phyloP scores from a whole-genome alignment of 2,113 vertebrate species.

The Microtus oregoni region DNA sequence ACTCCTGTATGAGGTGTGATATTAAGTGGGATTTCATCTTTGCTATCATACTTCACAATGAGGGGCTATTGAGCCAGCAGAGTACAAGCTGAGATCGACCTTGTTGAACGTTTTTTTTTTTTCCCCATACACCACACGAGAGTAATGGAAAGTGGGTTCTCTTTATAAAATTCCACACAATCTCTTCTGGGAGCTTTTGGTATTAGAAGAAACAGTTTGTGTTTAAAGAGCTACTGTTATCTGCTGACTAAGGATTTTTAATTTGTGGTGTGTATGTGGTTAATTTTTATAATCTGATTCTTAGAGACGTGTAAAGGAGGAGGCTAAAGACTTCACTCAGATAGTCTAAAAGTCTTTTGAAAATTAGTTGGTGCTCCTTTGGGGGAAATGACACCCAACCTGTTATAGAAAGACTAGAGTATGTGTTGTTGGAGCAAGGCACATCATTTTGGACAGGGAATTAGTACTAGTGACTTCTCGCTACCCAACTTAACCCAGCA shows the following conservation, averaged over 20 bases:
- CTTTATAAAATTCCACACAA: not conserved
- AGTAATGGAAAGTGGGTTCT: not conserved
- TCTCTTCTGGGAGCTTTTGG: not conserved
- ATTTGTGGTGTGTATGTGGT: not conserved
- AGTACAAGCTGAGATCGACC: not conserved
- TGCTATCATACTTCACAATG: not conserved
- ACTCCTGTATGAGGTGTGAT: not conserved
- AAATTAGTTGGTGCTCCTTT: not conserved
- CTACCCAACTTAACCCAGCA: not conserved
- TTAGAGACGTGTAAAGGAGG: not conserved
- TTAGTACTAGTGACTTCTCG: not conserved
- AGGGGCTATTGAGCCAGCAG: not conserved
- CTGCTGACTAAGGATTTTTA: not conserved
- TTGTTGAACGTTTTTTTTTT: not conserved
- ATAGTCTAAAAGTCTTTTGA: not conserved
- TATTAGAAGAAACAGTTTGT: not conserved
- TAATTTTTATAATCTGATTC: not conserved
- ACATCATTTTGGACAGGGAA: not conserved
- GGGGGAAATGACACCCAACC: not conserved
- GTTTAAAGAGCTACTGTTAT: not conserved
- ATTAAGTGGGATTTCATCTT: not conserved
- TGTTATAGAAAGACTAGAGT: not conserved
- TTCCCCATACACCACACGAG: not conserved
- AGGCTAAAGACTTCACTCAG: not conserved
- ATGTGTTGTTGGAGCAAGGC: not conserved